Conservation (phyloP, 2,113 vertebrate genomes). For the Proteles cristata region DNA sequence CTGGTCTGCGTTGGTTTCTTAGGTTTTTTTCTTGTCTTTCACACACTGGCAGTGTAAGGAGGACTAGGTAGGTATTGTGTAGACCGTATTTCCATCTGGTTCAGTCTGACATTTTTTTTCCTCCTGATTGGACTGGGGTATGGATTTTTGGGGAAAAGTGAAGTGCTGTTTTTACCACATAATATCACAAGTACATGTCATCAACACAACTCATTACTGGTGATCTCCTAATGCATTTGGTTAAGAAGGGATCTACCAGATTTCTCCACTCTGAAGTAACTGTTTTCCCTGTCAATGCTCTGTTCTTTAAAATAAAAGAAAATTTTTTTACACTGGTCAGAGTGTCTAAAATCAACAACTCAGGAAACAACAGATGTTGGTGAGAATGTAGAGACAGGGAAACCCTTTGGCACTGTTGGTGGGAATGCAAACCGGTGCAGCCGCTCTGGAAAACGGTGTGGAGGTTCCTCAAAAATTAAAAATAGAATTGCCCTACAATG, state of each 20-base stretch:
- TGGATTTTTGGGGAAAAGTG: neutral
- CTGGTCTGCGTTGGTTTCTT: neutral
- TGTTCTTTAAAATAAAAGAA: slow-evolving; percentile 9
- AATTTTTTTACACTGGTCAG: neutral
- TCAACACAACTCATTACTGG: neutral
- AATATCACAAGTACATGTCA: neutral
- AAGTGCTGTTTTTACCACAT: neutral
- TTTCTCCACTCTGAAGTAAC: neutral
- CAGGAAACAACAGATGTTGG: no score
- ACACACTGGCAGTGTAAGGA: neutral
- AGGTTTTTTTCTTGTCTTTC: neutral
- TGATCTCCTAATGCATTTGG: neutral
- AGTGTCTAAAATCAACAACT: no score
- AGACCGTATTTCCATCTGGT: neutral
- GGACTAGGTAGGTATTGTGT: neutral
- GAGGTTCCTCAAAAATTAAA: no score
- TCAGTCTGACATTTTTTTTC: neutral
- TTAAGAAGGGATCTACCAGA: neutral
- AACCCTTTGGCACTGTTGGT: no score
- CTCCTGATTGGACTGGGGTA: neutral
- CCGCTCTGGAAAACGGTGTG: no score
- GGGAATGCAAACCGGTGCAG: no score
- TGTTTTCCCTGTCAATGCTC: neutral
- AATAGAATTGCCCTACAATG: no score
- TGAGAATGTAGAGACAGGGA: no score